phyloP scores from a whole-genome alignment of 2,888 invertebrate genomes.

The Ichneumoninae sp. region DNA sequence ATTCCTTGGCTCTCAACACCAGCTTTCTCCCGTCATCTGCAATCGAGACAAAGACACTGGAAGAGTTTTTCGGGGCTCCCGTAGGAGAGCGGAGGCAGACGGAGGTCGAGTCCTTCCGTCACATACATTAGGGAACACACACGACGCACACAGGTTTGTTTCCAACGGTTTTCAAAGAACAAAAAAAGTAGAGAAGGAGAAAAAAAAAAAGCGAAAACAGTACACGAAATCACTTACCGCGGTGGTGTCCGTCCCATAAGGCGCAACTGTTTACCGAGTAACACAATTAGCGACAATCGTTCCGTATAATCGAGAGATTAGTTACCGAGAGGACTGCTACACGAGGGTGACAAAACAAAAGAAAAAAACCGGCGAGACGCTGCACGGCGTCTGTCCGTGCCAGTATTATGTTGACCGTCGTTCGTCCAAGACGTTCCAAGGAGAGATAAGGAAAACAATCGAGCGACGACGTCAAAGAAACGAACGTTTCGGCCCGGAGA shows the following conservation, averaged over 20 bases:
- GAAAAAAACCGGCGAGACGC: conserved; percentile 37
- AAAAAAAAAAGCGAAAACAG: neutral
- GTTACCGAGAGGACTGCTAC: neutral
- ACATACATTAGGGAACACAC: neutral
- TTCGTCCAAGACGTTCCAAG: conserved; percentile 45
- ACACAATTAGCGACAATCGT: no score
- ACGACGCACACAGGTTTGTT: neutral
- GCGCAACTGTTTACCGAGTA: neutral
- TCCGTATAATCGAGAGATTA: no score
- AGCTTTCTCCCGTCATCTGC: conserved; percentile 7
- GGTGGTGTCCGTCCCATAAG: neutral
- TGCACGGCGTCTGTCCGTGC: conserved; percentile 3
- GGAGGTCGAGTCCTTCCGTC: neutral
- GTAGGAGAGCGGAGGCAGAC: conserved; percentile 1
- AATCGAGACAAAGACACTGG: conserved; percentile 9
- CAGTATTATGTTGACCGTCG: conserved; percentile 12
- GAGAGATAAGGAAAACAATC: conserved; percentile 33
- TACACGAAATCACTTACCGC: neutral
- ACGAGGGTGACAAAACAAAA: neutral
- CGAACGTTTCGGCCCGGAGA: conserved; percentile 1
- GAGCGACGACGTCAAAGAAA: neutral
- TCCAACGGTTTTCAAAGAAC: conserved; percentile 3
- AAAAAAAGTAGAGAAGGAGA: neutral
- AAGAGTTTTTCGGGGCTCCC: conserved; percentile 1
- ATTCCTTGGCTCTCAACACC: conserved; percentile 16